Base-by-base conservation (phyloP, 2,113 vertebrate species). In the Tetrax tetrax region DNA sequence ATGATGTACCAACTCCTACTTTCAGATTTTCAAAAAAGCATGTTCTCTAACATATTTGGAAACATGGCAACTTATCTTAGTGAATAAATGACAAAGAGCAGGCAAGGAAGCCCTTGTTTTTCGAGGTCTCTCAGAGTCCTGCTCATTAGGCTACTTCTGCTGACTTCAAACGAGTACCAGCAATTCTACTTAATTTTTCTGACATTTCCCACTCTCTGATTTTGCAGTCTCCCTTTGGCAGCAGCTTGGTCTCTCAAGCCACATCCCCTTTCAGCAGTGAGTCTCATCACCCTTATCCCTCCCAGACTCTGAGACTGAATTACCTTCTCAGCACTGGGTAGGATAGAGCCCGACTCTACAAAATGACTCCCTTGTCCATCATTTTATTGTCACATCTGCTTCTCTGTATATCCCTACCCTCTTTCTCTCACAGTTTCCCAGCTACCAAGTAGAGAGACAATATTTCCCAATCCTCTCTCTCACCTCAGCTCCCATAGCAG, bases 401-500 rank as follows among this genome's bases (percentile, higher is more conserved):
- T 84, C 41, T 78, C 29, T 71, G 29, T 83, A 54, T 74, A 75
- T 75, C 14, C 21, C 38, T 86, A 68, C 66, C 28, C 65, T 81
- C 64, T 81, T 84, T 71, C 54, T 43, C 35, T 66, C 70, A 79
- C 28, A 53, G n/a, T 64, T 95, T 93, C 75, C 4, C 14, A 90
- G 65, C 69, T 94, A 64, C 69, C 7, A 51, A 85, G 70, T 68
- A 82, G 76, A 93, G 56, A 93, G 43, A 37, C 43, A 88, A n/a
- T 83, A 79, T 89, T 87, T 93, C 88, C 69, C 17, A 2, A 69
- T 95, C 59, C 69, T 86, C 24, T 75, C 37, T 75, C 57, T 90
- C 77, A 60, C 48, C 81, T 85, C 79, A 90, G 60, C 50, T 92
- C 51, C 63, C 87, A 77, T 90, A 89, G 90, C 74, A 93, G 72